phyloP scores from a whole-genome alignment of 1,140 invertebrate genomes.

The Nomia melanderi region DNA sequence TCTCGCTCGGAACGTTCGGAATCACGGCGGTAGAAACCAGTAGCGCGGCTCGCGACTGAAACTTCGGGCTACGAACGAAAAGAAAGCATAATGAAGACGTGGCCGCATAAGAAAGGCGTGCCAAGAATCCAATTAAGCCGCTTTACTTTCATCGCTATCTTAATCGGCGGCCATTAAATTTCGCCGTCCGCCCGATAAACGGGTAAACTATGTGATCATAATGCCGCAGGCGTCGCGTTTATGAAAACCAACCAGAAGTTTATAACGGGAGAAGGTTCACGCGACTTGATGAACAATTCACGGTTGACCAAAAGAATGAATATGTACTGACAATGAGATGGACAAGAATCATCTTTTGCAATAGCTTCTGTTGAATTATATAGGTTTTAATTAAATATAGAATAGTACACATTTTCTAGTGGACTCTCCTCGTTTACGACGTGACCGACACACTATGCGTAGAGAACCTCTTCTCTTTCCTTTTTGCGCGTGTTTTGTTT shows the following conservation, averaged over 20 bases:
- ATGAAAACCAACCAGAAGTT: background rate
- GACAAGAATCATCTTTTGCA: too few relatives aligned
- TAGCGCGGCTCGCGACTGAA: background rate
- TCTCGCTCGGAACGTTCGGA: background rate
- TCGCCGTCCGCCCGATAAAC: slow-evolving; percentile 26
- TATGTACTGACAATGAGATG: too few relatives aligned
- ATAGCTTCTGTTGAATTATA: too few relatives aligned
- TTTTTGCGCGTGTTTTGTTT: too few relatives aligned
- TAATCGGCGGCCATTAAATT: slow-evolving; percentile 38
- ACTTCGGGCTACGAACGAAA: background rate
- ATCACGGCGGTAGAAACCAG: background rate
- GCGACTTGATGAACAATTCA: background rate
- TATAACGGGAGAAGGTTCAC: background rate
- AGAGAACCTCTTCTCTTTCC: too few relatives aligned
- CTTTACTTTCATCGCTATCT: slow-evolving; percentile 38
- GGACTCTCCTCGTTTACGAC: too few relatives aligned
- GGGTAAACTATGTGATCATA: background rate
- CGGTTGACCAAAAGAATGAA: background rate
- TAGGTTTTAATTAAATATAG: too few relatives aligned
- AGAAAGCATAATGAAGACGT: slow-evolving; percentile 1
- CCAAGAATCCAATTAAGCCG: slow-evolving; percentile 38
- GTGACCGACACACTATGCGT: too few relatives aligned
- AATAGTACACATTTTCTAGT: too few relatives aligned
- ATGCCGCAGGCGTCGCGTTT: too few relatives aligned
- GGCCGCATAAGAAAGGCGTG: slow-evolving; percentile 22